Evolutionary conservation across 2,888 invertebrate genomes (phyloP), one percentile per base, ranked within the genome.

Genomic region (Apamea sordens): DNA sequence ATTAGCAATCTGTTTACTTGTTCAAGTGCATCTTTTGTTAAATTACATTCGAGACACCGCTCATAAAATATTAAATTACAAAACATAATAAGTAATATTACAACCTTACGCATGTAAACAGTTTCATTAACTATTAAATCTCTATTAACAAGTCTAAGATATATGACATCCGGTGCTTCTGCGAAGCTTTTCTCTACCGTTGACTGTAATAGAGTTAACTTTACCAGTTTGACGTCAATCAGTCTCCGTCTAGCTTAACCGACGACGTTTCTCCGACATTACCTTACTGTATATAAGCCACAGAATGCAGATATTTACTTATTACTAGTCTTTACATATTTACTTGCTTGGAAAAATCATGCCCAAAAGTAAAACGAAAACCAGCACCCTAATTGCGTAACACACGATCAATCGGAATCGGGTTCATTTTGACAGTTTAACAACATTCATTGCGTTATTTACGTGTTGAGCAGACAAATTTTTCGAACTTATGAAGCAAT

Each of bases 181-280:
- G 21, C n/a, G 77, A 86, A 78, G 71, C 68, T 73, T 85, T 80
- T 80, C 80, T 83, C 71, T 67, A 18, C 1, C 69, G 36, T 79
- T 61, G 28, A 13, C 73, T 67, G 24, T 82, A 77, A 84, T 77
- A 84, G 59, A 76, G 70, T 82, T 59, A 53, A 73, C 79, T 65
- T 56, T 65, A 80, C 80, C 36, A 84, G 87, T 86, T 87, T 80
- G 73, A 76, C 70, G 85, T 76, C 73, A 44, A 75, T 74, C 80
- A 28, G 71, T 85, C 83, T 81, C 65, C 70, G 71, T 59, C 56
- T 67, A 65, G n/a, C 67, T 80, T 47, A 53, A 74, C 67, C 28
- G 59, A 77, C 80, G 53, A 56, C 84, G 79, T 85, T 86, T 79
- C 84, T 74, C 64, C 36, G 44, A 69, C 64, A 44, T 59, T 11